A percentile compares a stretch with the other conserved stretches of the same genome.
Evolutionary conservation across 2,113 vertebrate genomes (phyloP).

Genomic region (Chaetodon trifascialis): DNA sequence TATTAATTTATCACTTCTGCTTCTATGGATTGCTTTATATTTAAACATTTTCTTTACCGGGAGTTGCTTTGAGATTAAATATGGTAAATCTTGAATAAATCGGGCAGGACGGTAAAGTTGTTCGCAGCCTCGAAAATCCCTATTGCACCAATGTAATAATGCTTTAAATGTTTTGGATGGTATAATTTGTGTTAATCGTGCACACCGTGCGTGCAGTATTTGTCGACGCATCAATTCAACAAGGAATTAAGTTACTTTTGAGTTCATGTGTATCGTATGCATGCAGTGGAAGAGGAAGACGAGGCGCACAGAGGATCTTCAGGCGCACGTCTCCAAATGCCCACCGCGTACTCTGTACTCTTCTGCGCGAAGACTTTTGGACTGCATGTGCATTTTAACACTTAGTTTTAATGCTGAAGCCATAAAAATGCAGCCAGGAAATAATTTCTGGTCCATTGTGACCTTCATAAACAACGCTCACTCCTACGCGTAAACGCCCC

Average conservation of each 20-base stretch:
- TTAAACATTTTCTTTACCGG: neutral
- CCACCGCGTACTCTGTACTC: neutral
- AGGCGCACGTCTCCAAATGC: neutral
- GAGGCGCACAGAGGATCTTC: neutral
- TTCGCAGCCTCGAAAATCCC: no score
- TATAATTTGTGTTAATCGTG: neutral
- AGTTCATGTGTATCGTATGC: neutral
- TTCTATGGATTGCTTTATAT: neutral
- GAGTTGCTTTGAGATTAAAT: neutral
- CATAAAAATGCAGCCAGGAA: neutral
- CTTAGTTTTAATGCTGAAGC: neutral
- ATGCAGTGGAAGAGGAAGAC: neutral
- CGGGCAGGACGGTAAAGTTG: neutral
- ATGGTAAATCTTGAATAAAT: neutral
- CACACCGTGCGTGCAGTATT: neutral
- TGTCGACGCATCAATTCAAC: neutral
- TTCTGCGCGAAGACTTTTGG: neutral
- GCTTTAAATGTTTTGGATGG: neutral
- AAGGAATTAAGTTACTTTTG: neutral
- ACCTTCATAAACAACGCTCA: neutral
- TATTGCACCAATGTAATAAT: neutral
- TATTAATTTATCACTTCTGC: neutral
- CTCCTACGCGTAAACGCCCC: slow-evolving; percentile 27
- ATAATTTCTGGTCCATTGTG: neutral
- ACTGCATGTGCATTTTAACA: neutral